Evolutionary conservation across 2,888 invertebrate genomes (phyloP), one percentile per base, ranked within the genome.

Genomic region (Lithophane socia): DNA sequence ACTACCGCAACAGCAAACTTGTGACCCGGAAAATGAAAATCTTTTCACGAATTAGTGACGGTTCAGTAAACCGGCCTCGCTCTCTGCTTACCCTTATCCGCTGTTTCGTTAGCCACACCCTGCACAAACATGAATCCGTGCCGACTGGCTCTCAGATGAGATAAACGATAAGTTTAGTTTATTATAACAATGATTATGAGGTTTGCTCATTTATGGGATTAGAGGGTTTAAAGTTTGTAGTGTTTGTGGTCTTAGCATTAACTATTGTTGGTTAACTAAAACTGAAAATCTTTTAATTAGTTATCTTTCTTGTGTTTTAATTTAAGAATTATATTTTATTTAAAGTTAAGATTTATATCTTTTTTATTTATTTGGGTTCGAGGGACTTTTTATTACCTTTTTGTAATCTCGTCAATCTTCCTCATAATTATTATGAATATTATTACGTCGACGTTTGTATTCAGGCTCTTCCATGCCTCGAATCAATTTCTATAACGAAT

Each of bases 61-160:
- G 76, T 60, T 54, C 49, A 66, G 37, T 61, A 5, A 47, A 24
- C 42, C 16, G 18, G n/a, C 44, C 24, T 60, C 29, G 12, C 16
- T 8, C 47, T 24, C 10, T 65, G 42, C 29, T 42, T 16, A 24
- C 29, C 37, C 58, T 61, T 24, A 49, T n/a, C 10, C 54, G 52
- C 58, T 67, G 21, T n/a, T 52, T 18, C 24, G 1, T 37, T 44
- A 13, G 52, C 71, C n/a, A 24, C 21, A 70, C 56, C 12, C 24
- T 12, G 47, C 12, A 54, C 69, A 80, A 89, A 89, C 88, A 86
- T 75, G 21, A 49, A 74, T 68, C 65, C 89, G 90, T 90, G 89
- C 82, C 87, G 42, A 29, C 61, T 44, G 76, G 69, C 65, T 63
- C 73, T n/a, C 47, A 69, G 78, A 82, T 68, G 86, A 85, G 90